Base-by-base conservation (phyloP, 2,888 invertebrate species). In the Gordius sp. region DNA sequence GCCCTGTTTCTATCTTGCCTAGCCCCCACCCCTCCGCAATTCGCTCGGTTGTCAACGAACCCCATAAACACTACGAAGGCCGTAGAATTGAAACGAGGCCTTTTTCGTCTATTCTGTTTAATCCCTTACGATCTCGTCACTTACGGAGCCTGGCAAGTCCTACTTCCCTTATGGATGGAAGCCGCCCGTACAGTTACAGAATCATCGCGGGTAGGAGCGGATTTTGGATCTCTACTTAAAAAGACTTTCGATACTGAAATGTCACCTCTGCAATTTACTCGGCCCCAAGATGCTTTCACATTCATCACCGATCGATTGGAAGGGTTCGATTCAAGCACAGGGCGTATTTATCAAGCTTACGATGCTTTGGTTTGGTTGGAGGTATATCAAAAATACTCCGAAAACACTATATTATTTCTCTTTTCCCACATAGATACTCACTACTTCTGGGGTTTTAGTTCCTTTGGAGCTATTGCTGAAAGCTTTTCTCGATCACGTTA, bases 121-220 rank as follows among this genome's bases (percentile, higher is more conserved):
- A 86, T 93, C 28, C 93, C 97, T 0, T 97, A 97, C 68, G 91
- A 93, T 64, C 82, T 97, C 26, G 83, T 99, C 62, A 84, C 85
- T 0, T 79, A 82, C 61, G 84, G 87, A 65, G 71, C 74, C 58
- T 97, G 97, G 97, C 84, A 89, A 67, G 81, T 81, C 67, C 85
- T 97, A 24, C 97, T 97, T 85, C 93, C 97, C 0, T 81, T 84
- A 64, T 97, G 97, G 97, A 81, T 97, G 80, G 89, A 91, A 69
- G 85, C 89, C 0, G 84, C 97, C 62, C 82, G n/a, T 20, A 8
- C 4, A 4, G 4, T 4, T 20, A 23, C 8, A 13, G 4, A 8
- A 13, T 33, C 39, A 33, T 8, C 8, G 8, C 8, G n/a, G 8
- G 8, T n/a, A 8, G 39, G n/a, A 8, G n/a, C 8, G 39, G 39